Conservation (phyloP, 1,140 invertebrate genomes). For the Papilio polytes region DNA sequence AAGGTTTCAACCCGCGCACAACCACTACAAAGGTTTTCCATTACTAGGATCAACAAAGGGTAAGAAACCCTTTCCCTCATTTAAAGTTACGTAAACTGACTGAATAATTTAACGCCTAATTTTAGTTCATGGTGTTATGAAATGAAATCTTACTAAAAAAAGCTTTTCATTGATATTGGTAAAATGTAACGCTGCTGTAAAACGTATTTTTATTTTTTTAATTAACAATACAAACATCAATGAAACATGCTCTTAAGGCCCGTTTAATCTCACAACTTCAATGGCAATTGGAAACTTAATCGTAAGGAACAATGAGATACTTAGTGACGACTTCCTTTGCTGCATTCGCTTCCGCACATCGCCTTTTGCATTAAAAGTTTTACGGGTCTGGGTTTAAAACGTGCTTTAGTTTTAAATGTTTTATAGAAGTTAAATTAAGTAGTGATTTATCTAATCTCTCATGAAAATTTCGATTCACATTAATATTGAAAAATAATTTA, state of each 20-base stretch:
- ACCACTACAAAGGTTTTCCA: constrained; percentile 17
- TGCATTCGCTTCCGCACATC: background rate
- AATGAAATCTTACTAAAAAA: background rate
- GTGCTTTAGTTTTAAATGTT: no score
- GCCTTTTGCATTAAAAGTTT: background rate
- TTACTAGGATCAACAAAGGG: background rate
- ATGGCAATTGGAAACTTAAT: background rate
- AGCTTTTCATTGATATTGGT: no score
- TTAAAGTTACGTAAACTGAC: background rate
- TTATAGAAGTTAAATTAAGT: no score
- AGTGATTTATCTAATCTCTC: no score
- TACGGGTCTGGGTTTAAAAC: background rate
- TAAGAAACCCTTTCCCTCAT: background rate
- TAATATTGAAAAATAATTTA: background rate
- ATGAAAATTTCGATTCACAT: no score
- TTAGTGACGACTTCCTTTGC: constrained; percentile 6
- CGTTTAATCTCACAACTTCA: background rate
- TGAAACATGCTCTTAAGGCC: background rate
- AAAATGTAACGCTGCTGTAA: no score
- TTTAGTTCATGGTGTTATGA: background rate
- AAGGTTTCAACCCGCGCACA: background rate
- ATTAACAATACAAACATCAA: background rate
- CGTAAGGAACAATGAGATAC: background rate
- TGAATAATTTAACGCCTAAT: background rate
- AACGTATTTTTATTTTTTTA: no score